Percentiles rank a stretch among this genome's conserved stretches.
Evolutionary conservation across 2,797 vertebrate species (phyloP).

Genomic region (Peromyscus attwateri): DNA sequence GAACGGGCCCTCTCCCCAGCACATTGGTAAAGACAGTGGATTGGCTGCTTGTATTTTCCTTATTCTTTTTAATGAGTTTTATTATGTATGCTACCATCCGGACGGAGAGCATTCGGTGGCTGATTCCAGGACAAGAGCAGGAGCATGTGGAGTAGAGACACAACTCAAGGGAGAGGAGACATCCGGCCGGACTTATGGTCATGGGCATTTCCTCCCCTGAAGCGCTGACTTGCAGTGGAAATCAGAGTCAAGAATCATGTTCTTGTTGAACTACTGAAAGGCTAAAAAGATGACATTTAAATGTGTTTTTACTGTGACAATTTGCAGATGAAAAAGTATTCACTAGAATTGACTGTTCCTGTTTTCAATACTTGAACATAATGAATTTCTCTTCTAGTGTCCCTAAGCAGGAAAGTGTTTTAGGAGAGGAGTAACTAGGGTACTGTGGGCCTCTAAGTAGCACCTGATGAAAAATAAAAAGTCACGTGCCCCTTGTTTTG

Average conservation of each 20-base stretch:
- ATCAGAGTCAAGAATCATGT: conserved; percentile 68
- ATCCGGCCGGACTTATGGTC: not conserved
- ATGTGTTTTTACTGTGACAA: conserved; percentile 13
- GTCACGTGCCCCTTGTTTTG: not conserved
- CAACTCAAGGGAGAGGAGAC: not conserved
- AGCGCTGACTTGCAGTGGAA: conserved; percentile 49
- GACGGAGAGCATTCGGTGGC: conserved; percentile 96
- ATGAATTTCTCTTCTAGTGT: not conserved
- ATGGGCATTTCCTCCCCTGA: conserved; percentile 44
- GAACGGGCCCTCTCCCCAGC: conserved; percentile 92
- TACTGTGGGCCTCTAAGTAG: not conserved
- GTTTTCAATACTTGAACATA: conserved; percentile 62
- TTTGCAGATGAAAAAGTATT: conserved; percentile 70
- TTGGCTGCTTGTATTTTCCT: conserved; percentile 97
- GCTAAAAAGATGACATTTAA: conserved; percentile 48
- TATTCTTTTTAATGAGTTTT: conserved; percentile 95
- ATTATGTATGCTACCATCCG: conserved; percentile 93
- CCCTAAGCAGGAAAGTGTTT: not conserved
- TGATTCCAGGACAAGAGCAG: conserved; percentile 97
- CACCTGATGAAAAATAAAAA: conserved; percentile 64
- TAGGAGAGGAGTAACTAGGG: conserved; percentile 22
- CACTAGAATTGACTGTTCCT: conserved; percentile 34
- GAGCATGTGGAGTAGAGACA: conserved; percentile 94
- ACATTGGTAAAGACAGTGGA: conserved; percentile 94
- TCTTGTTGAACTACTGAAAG: conserved; percentile 64